A percentile compares a stretch with the other conserved stretches of the same genome.
Evolutionary conservation across 2,888 invertebrate genomes (phyloP).

Genomic region (Allacma fusca): DNA sequence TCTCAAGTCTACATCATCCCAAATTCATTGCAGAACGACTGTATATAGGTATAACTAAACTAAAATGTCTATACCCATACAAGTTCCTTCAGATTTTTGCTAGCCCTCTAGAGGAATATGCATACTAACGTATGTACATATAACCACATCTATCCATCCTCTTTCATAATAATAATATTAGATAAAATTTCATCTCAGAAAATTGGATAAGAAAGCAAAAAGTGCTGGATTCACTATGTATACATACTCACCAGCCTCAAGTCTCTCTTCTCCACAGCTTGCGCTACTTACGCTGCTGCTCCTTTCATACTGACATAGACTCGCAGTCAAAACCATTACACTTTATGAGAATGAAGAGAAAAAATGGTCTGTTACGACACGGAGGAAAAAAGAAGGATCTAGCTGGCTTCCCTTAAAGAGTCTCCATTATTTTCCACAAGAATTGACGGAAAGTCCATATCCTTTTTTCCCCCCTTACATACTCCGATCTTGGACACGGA

Average conservation of each 20-base stretch:
- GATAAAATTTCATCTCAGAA: slow-evolving; percentile 33
- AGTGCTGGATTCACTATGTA: too few relatives aligned
- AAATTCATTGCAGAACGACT: too few relatives aligned
- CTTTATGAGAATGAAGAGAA: slow-evolving; percentile 38
- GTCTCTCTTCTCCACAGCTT: too few relatives aligned
- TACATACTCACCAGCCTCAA: too few relatives aligned
- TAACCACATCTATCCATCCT: too few relatives aligned
- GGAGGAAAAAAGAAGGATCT: slow-evolving; percentile 35
- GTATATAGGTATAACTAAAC: too few relatives aligned
- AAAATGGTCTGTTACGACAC: slow-evolving; percentile 24
- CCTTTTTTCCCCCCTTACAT: slow-evolving; percentile 28
- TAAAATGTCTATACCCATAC: too few relatives aligned
- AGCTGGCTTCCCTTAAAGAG: slow-evolving; percentile 29
- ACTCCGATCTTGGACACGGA: slow-evolving; percentile 8
- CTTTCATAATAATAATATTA: slow-evolving; percentile 29
- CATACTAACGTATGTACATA: too few relatives aligned
- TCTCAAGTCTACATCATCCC: too few relatives aligned
- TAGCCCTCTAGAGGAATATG: too few relatives aligned
- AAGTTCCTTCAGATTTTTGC: too few relatives aligned
- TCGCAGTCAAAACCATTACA: slow-evolving; percentile 34
- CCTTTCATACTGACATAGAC: slow-evolving; percentile 3
- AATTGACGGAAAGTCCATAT: slow-evolving; percentile 36
- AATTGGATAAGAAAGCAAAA: slow-evolving; percentile 36
- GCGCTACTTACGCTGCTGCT: not conserved
- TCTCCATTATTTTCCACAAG: slow-evolving; percentile 49